These are phyloP conservation scores for human DNA, from an alignment of 2,113 vertebrate species.

Conservation along the genomic window GRCh38 chr9:130243001-130243500, in stretches of 20 bases:
- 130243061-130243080: neutral
- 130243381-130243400: neutral
- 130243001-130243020: neutral
- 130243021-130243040: neutral
- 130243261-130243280: neutral
- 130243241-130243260: neutral
- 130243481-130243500: neutral
- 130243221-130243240: neutral
- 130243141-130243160: too few relatives aligned
- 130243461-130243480: neutral
- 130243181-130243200: neutral
- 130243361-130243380: neutral
- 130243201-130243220: neutral
- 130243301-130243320: fast-evolving
- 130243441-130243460: fast-evolving
- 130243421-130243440: neutral
- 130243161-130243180: fast-evolving
- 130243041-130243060: too few relatives aligned
- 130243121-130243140: neutral
- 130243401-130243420: neutral
- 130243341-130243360: fast-evolving
- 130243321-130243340: fast-evolving
- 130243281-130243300: fast-evolving
- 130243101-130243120: neutral
- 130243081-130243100: neutral